A percentile compares a stretch with the other conserved stretches of the same genome.
phyloP scores from a whole-genome alignment of 1,140 invertebrate genomes.

The Drosophila aff. region DNA sequence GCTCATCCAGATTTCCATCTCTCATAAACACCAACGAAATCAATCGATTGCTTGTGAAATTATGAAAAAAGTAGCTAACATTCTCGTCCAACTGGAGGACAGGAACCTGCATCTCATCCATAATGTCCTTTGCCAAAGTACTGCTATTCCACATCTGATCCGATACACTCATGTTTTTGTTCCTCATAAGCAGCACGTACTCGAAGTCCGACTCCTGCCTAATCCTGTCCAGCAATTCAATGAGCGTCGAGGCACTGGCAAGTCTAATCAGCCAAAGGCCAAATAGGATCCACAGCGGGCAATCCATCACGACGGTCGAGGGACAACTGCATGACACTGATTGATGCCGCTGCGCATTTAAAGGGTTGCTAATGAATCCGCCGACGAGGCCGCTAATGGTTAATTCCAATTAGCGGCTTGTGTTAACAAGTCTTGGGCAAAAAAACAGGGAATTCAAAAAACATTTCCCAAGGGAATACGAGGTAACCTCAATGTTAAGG shows the following conservation, averaged over 20 bases:
- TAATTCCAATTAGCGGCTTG: slow-evolving; percentile 47
- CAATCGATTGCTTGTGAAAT: slow-evolving; percentile 29
- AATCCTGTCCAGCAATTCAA: slow-evolving; percentile 51
- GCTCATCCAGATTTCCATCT: slow-evolving; percentile 16
- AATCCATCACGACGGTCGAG: slow-evolving; percentile 43
- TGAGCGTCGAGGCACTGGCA: slow-evolving; percentile 20
- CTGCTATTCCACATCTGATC: slow-evolving; percentile 15
- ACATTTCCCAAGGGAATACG: slow-evolving; percentile 36
- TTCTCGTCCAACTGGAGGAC: slow-evolving; percentile 59
- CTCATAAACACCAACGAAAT: slow-evolving; percentile 44
- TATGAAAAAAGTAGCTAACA: slow-evolving; percentile 49
- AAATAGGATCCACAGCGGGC: slow-evolving; percentile 24
- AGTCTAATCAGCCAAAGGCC: slow-evolving; percentile 33
- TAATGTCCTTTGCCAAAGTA: slow-evolving; percentile 30
- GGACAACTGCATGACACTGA: slow-evolving; percentile 51
- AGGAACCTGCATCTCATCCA: slow-evolving; percentile 44
- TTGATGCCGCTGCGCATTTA: slow-evolving; percentile 58
- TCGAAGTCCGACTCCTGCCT: slow-evolving; percentile 48
- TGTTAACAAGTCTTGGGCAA: slow-evolving; percentile 52
- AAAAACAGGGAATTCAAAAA: slow-evolving; percentile 32
- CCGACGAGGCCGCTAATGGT: slow-evolving; percentile 22
- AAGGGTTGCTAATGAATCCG: slow-evolving; percentile 70
- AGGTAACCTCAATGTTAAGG: background rate
- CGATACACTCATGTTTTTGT: slow-evolving; percentile 26
- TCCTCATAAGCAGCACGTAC: slow-evolving; percentile 59